Evolutionary conservation across 2,797 vertebrate genomes (phyloP).

Genomic region (Psittacula echo): DNA sequence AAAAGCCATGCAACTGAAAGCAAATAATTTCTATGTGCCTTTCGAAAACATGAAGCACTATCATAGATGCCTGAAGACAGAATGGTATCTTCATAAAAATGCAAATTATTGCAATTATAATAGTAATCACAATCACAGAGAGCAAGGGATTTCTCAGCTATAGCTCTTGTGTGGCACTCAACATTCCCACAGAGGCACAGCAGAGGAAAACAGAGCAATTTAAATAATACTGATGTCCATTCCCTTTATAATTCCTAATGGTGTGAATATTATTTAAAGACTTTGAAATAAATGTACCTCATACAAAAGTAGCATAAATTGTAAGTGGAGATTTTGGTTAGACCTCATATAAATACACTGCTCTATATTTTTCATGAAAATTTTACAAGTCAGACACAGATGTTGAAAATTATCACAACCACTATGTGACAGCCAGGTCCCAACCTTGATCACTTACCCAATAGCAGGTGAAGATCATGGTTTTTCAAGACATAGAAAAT

Average conservation of each 20-base stretch:
- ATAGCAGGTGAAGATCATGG: not conserved
- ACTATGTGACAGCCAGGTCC: not conserved
- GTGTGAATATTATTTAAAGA: constrained; percentile 13
- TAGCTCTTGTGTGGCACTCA: constrained; percentile 16
- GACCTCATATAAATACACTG: not conserved
- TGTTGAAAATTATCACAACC: not conserved
- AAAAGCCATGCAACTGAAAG: constrained; percentile 1
- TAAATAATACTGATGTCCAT: constrained; percentile 18
- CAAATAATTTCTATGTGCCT: constrained; percentile 33
- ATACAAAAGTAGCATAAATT: constrained; percentile 9
- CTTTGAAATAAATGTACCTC: constrained; percentile 6
- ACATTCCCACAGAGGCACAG: constrained; percentile 12
- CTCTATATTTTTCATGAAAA: not conserved
- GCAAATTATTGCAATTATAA: constrained; percentile 54
- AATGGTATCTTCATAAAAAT: constrained; percentile 56
- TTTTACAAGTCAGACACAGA: not conserved
- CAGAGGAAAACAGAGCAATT: constrained; percentile 35
- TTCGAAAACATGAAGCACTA: constrained; percentile 37
- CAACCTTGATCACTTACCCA: not conserved
- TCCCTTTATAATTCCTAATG: constrained; percentile 19
- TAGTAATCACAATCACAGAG: constrained; percentile 31
- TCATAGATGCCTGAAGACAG: constrained; percentile 47
- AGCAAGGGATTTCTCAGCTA: constrained; percentile 49
- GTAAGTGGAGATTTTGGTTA: constrained; percentile 12
- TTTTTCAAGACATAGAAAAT: not conserved